Evolutionary conservation across 2,888 invertebrate species (phyloP).

Genomic region (Drosophila siamana): DNA sequence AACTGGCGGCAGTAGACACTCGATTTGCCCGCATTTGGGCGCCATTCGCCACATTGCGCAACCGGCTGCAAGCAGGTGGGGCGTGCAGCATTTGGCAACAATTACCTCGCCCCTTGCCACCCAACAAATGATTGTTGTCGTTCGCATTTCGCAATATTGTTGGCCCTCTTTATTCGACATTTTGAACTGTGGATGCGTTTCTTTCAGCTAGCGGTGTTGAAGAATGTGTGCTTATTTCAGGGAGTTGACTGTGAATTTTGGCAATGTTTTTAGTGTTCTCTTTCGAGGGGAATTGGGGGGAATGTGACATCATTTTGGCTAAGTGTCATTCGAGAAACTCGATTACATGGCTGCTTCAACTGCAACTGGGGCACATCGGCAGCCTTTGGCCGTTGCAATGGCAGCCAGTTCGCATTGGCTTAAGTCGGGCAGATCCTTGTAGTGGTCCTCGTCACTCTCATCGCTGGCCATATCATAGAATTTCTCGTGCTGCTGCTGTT

Average conservation of each 20-base stretch:
- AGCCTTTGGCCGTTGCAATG: neutral
- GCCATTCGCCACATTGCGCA: neutral
- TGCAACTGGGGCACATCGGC: neutral
- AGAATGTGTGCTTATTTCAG: neutral
- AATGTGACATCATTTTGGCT: too few species aligned
- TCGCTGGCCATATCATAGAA: conserved; percentile 17
- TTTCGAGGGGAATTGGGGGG: neutral
- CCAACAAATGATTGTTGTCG: neutral
- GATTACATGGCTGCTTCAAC: neutral
- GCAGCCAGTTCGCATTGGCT: neutral
- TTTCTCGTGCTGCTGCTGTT: conserved; percentile 5
- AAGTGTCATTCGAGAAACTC: too few species aligned
- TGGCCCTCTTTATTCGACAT: neutral
- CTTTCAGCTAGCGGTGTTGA: neutral
- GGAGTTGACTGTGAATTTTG: neutral
- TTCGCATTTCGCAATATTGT: neutral
- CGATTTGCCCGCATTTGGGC: conserved; percentile 26
- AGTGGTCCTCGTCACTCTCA: conserved; percentile 23
- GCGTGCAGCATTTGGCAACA: neutral
- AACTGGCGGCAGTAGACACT: neutral
- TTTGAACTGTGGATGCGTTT: neutral
- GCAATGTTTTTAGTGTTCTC: neutral
- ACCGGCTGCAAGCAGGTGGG: neutral
- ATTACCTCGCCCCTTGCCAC: too few species aligned
- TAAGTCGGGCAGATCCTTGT: conserved; percentile 9